Conservation (phyloP, 2,888 invertebrate species). For the Chesias legatella region DNA sequence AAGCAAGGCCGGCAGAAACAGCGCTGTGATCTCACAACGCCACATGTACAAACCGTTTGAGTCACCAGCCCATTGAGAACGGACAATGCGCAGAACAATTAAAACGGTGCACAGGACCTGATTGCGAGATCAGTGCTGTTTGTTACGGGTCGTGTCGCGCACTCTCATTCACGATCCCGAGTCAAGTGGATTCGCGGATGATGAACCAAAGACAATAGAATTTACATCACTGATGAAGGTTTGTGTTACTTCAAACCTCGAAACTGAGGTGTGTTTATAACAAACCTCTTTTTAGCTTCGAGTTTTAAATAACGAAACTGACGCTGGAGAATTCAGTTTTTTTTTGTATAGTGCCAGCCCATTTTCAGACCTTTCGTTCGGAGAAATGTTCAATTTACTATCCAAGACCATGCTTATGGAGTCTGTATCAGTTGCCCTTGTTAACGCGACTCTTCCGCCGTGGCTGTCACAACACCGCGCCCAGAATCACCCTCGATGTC, state of each 20-base stretch:
- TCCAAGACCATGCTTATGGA: slow-evolving; percentile 15
- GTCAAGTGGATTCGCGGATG: slow-evolving; percentile 15
- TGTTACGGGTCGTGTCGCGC: slow-evolving; percentile 69
- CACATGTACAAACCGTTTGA: slow-evolving; percentile 13
- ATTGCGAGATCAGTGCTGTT: slow-evolving; percentile 58
- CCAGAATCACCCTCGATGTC: slow-evolving; percentile 47
- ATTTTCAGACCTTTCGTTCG: too few species aligned
- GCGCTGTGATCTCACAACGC: too few species aligned
- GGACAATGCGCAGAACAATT: slow-evolving; percentile 60
- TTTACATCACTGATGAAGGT: too few species aligned
- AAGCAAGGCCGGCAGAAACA: too few species aligned
- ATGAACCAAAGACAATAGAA: slow-evolving; percentile 5
- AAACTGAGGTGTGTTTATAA: too few species aligned
- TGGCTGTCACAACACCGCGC: slow-evolving; percentile 71
- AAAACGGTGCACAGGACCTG: slow-evolving; percentile 45
- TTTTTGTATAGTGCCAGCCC: too few species aligned
- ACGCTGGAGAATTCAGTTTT: too few species aligned
- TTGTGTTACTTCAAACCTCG: too few species aligned
- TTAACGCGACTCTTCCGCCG: slow-evolving; percentile 63
- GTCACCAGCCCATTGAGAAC: slow-evolving; percentile 40
- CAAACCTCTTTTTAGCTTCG: too few species aligned
- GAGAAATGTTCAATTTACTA: neutral
- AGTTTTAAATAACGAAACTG: too few species aligned
- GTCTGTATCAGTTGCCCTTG: slow-evolving; percentile 32
- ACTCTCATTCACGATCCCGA: slow-evolving; percentile 39